Base-by-base conservation (phyloP, 2,113 vertebrate species). In the Oxygymnocypris stewartii region DNA sequence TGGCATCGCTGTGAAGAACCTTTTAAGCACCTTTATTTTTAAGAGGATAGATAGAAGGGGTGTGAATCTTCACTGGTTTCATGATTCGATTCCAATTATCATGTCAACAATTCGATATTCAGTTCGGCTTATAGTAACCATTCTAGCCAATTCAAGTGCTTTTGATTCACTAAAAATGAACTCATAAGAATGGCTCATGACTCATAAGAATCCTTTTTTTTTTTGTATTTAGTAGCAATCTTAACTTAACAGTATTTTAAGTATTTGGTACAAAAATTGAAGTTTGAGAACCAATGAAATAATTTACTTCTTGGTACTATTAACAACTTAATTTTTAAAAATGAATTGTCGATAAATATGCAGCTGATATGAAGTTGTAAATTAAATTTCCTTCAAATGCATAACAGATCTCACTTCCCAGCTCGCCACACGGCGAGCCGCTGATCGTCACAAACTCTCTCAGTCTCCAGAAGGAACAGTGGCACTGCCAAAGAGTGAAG, bases 401-500 rank as follows among this genome's bases (percentile, higher is more conserved):
- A 2, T 8, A n/a, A 4, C 73, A 76, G 42, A 25, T 25, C 4
- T 76, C 40, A 28, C n/a, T 73, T 42, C 37, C 28, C 51, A 37
- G 79, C 67, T 10, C n/a, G 23, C 23, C 57, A n/a, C 57, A 61
- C 23, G 4, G 49, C 49, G 49, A 14, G 49, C 49, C 4, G 42
- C 69, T 12, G 23, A 87, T 5, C 59, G 4, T 81, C 37, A 84
- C 75, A 87, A 84, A 28, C 81, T 37, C 57, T 84, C 74, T 79
- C 82, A 73, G 81, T 73, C 61, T 73, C 42, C 28, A 28, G 18
- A 12, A 85, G 76, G 23, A 73, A 4, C 18, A 42, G 18, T 31
- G 37, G 28, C 8, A 11, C 76, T 87, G 86, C 75, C 82, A 84
- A 73, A 59, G 77, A 31, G 51, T 54, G 59, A 78, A 77, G 86